Evolutionary conservation across 1,140 invertebrate species (phyloP), one percentile per base, ranked within the genome.

Genomic region (Zaprionus inermis): DNA sequence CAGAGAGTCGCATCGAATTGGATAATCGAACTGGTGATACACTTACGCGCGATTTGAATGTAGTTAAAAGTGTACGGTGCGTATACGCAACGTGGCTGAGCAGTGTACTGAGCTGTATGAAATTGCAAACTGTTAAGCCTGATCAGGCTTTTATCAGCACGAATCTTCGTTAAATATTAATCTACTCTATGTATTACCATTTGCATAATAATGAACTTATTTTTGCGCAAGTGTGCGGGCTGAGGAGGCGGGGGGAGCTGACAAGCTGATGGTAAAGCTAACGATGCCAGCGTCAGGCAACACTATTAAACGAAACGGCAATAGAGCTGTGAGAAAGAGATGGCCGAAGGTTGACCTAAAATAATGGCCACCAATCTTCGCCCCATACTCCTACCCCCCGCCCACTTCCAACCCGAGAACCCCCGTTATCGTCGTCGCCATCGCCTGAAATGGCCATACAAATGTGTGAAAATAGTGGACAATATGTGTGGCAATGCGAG

Each of bases 401-500:
- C 22, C 58, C 51, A 41, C 16, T 10, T 20, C 28, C 14, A 54
- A 18, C 22, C 54, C 52, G 24, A 44, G 41, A 44, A 0, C 10
- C 9, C 44, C 10, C 44, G 18, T 12, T n/a, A 9, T 22, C 18
- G 44, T 22, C 44, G 20, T 22, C 18, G 32, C 38, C 32, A 11
- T 46, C 16, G 36, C 22, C 72, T 57, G 59, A 49, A 55, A 71
- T 82, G 72, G 69, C 76, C 67, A 58, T 58, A 51, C 56, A 83
- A 86, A 86, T 86, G 83, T 86, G 83, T 79, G 83, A 86, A 86
- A 86, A 88, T 88, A 88, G 84, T 88, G 79, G 84, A 88, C 84
- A 80, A 82, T 79, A 77, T 79, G 67, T 74, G 72, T 63, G 72
- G 66, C 58, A 74, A 69, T 70, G 52, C 54, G 66, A 69, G 72